phyloP scores from a whole-genome alignment of 2,888 invertebrate species.

The Digitonthophagus gazella region DNA sequence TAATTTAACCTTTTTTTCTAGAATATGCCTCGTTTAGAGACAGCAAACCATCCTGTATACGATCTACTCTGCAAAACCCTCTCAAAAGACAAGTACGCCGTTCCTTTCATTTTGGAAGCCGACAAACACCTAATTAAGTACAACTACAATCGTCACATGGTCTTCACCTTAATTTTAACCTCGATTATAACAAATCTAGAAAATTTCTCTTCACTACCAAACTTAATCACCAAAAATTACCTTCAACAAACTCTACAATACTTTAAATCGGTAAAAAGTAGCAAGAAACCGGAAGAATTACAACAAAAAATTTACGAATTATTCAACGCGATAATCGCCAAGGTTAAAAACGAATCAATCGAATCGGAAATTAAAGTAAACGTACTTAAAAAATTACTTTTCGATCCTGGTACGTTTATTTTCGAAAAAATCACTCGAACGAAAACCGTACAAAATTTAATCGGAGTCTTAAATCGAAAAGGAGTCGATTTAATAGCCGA shows the following conservation, averaged over 20 bases:
- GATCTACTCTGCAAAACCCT: conserved; percentile 59
- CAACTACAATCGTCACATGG: conserved; percentile 60
- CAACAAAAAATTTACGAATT: conserved; percentile 58
- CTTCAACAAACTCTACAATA: conserved; percentile 63
- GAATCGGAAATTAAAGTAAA: conserved; percentile 57
- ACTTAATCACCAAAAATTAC: conserved; percentile 63
- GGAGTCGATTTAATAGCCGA: conserved; percentile 64
- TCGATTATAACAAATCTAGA: conserved; percentile 54
- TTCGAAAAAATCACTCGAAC: conserved; percentile 71
- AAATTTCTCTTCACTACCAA: conserved; percentile 56
- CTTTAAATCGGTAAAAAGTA: conserved; percentile 60
- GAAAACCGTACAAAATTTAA: conserved; percentile 63
- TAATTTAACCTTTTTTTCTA: conserved; percentile 45
- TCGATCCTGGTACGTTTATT: conserved; percentile 69
- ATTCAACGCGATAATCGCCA: conserved; percentile 53
- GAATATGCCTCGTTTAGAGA: conserved; percentile 60
- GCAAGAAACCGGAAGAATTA: conserved; percentile 59
- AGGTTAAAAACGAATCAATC: conserved; percentile 54
- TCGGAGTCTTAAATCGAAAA: conserved; percentile 58
- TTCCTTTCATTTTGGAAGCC: conserved; percentile 58
- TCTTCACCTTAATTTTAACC: conserved; percentile 60
- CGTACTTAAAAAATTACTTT: conserved; percentile 62
- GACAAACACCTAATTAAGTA: conserved; percentile 55
- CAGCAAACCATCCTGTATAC: conserved; percentile 64
- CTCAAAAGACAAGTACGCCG: conserved; percentile 54